Conservation (phyloP, 2,113 vertebrate genomes). For the Trochalopteron elliotii region DNA sequence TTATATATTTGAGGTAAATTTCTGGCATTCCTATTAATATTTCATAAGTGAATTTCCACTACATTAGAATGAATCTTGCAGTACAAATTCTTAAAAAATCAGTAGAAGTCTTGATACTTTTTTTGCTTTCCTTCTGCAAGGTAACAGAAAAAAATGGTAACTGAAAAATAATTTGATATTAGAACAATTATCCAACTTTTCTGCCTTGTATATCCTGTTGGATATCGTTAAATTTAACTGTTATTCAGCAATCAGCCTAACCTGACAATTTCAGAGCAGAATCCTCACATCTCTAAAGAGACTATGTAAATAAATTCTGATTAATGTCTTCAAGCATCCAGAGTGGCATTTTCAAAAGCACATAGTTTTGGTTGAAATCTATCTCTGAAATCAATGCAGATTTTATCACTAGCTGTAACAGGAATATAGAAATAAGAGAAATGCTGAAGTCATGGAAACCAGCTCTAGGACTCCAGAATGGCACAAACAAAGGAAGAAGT, state of each 20-base stretch:
- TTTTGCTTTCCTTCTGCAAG: neutral
- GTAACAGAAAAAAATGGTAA: neutral
- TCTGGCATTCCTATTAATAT: neutral
- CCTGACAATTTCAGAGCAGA: neutral
- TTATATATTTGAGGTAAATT: neutral
- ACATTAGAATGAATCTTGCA: neutral
- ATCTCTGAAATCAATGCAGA: neutral
- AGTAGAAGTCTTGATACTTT: neutral
- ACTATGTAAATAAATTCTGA: neutral
- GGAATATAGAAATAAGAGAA: neutral
- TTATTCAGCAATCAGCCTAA: neutral
- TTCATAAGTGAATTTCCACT: neutral
- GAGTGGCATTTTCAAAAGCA: neutral
- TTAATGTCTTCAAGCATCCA: neutral
- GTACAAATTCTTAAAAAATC: neutral
- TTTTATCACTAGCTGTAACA: neutral
- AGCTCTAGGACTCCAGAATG: neutral
- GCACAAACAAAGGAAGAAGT: constrained; percentile 11
- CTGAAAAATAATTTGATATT: neutral
- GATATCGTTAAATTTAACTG: neutral
- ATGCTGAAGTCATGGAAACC: constrained; percentile 54
- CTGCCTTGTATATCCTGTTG: neutral
- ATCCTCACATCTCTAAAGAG: neutral
- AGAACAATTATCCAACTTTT: neutral
- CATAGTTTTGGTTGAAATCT: neutral